Conservation (phyloP, 2,113 vertebrate genomes). For the Marcusenius ussheri region DNA sequence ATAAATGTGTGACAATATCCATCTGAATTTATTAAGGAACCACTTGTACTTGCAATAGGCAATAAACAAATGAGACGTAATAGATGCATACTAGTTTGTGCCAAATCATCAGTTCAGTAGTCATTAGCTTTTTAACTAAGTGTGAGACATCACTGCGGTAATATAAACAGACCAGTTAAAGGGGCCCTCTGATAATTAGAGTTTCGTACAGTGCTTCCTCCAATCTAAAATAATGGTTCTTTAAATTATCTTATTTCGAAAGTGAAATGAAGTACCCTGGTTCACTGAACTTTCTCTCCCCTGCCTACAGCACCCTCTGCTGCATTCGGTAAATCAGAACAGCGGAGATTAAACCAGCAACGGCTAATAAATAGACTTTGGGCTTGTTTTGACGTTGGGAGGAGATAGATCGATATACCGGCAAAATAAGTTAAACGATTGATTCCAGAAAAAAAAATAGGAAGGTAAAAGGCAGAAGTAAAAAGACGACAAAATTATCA, state of each 20-base stretch:
- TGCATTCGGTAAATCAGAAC: background rate
- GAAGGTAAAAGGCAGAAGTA: background rate
- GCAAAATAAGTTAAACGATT: background rate
- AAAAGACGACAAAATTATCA: background rate
- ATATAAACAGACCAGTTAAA: background rate
- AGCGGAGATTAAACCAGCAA: background rate
- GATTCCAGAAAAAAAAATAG: background rate
- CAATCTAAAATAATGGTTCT: background rate
- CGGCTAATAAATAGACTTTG: background rate
- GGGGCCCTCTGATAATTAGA: background rate
- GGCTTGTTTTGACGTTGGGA: background rate
- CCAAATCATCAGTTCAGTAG: constrained; percentile 42
- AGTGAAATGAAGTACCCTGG: background rate
- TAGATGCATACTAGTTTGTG: constrained; percentile 30
- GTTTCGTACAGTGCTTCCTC: background rate
- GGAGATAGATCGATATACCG: background rate
- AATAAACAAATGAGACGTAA: constrained; percentile 18
- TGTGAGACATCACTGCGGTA: constrained; percentile 31
- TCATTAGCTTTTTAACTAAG: constrained; percentile 51
- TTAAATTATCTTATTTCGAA: background rate
- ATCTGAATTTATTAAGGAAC: constrained; percentile 28
- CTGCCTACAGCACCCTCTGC: constrained; percentile 7
- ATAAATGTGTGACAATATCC: constrained; percentile 28
- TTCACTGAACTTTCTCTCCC: background rate
- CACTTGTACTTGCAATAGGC: background rate